These are phyloP conservation scores for Anarsia innoxiella DNA, from an alignment of 2,888 invertebrate genomes.

Conservation along the genomic window DNA sequence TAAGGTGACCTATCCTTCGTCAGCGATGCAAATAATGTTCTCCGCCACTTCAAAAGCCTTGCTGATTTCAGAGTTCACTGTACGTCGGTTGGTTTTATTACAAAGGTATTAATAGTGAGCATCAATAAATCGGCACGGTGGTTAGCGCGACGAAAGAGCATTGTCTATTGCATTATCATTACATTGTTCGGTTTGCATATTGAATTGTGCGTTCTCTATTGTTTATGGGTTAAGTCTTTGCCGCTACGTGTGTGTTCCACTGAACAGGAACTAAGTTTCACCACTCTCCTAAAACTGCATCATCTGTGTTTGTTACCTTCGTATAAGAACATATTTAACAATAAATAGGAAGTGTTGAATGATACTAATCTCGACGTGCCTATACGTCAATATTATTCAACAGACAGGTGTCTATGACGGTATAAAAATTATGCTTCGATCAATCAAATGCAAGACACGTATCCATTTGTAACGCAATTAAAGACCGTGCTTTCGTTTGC, in stretches of 20 bases:
- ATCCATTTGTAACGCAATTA: constrained; percentile 67
- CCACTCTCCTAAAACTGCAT: constrained; percentile 1
- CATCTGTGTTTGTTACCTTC: background rate
- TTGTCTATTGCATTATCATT: constrained; percentile 66
- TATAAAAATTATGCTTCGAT: constrained; percentile 33
- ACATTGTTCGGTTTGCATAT: constrained; percentile 71
- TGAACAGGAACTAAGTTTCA: constrained; percentile 14
- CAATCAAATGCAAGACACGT: constrained; percentile 41
- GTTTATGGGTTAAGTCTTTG: constrained; percentile 45
- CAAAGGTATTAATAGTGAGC: constrained; percentile 58
- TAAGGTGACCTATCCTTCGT: constrained; percentile 30
- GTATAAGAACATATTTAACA: constrained; percentile 1
- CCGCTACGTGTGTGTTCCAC: constrained; percentile 61
- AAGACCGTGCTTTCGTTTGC: constrained; percentile 42
- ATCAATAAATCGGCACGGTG: constrained; percentile 69
- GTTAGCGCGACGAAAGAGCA: constrained; percentile 69
- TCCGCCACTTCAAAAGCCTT: constrained; percentile 16
- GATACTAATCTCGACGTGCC: constrained; percentile 6
- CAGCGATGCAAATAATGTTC: constrained; percentile 13
- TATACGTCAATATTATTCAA: constrained; percentile 11
- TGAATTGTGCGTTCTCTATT: constrained; percentile 70
- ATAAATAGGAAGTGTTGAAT: constrained; percentile 9
- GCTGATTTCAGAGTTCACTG: constrained; percentile 33
- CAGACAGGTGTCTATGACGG: constrained; percentile 16
- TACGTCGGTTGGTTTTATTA: constrained; percentile 44